Evolutionary conservation across 2,888 invertebrate species (phyloP), one percentile per base, ranked within the genome.

Genomic region (Tetrapedia diversipes): DNA sequence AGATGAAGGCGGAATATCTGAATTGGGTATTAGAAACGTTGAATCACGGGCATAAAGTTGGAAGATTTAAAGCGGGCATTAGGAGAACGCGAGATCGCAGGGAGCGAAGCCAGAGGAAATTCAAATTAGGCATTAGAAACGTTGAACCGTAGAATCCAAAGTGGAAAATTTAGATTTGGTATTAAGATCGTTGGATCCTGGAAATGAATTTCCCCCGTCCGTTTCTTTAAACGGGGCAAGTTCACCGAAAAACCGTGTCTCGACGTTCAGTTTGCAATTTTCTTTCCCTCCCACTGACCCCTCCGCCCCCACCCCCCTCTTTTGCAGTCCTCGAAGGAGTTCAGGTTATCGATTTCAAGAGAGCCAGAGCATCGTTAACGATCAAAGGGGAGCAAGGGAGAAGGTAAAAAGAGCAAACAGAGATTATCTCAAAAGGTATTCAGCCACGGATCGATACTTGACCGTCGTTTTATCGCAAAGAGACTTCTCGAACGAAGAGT

Each of bases 81-180:
- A 51, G 37, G 39, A n/a, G n/a, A 19, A 27, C 29, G 8, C 4
- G 27, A 7, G n/a, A n/a, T 49, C 37, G 22, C 10, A 1, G 16
- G 6, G 49, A 22, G n/a, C 49, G 22, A 49, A 27, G 32, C 22
- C 1, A 19, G n/a, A n/a, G 27, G 51, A 39, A 63, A 63, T 63
- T 63, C 63, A 63, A 51, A 63, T 63, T 63, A 41, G 39, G 63
- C 16, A 63, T 63, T 51, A 63, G 51, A 51, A 51, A 63, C 39
- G 63, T 63, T 39, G 51, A 51, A 63, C 29, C 11, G 51, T 27
- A 14, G 51, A 29, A 39, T 27, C 7, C 37, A 19, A 3, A 37
- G 37, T n/a, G 63, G 37, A 63, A 37, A 63, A 37, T 63, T 49
- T 37, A 51, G 49, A 19, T n/a, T n/a, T 2, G 37, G 19, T 49